Conservation (phyloP, 1,140 invertebrate genomes). For the Nasonia giraulti region DNA sequence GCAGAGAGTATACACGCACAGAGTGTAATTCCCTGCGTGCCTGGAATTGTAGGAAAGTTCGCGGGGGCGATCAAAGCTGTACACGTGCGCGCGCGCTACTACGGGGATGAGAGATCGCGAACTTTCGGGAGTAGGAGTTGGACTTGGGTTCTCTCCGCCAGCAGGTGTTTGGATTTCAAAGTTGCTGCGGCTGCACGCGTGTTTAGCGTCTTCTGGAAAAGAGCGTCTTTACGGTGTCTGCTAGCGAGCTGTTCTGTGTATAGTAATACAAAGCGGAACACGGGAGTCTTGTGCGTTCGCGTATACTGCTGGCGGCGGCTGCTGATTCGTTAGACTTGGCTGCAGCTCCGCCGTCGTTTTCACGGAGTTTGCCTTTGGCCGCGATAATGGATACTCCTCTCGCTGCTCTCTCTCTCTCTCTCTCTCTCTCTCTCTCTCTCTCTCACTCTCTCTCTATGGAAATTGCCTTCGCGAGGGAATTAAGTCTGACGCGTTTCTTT, state of each 20-base stretch:
- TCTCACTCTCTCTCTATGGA: too few species aligned
- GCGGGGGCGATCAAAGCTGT: slow-evolving; percentile 28
- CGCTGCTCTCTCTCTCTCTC: neutral
- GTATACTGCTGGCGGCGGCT: neutral
- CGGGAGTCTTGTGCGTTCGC: neutral
- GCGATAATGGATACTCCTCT: neutral
- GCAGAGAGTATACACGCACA: neutral
- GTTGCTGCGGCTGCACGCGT: neutral
- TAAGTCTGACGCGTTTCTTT: too few species aligned
- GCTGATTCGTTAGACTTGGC: neutral
- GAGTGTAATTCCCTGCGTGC: slow-evolving; percentile 38
- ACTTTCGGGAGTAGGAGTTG: neutral
- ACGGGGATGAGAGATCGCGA: neutral
- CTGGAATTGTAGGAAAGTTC: slow-evolving; percentile 23
- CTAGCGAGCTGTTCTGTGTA: neutral
- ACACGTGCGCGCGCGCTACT: neutral
- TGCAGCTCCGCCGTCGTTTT: neutral
- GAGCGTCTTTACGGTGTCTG: neutral
- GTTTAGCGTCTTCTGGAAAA: slow-evolving; percentile 39
- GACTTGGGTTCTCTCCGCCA: neutral
- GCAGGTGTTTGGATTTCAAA: slow-evolving; percentile 46
- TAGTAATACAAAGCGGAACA: too few species aligned
- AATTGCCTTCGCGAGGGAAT: too few species aligned
- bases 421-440: neutral
- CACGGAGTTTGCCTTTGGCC: neutral